Evolutionary conservation across 2,797 vertebrate genomes (phyloP).

Genomic region (Hylomyscus alleni): DNA sequence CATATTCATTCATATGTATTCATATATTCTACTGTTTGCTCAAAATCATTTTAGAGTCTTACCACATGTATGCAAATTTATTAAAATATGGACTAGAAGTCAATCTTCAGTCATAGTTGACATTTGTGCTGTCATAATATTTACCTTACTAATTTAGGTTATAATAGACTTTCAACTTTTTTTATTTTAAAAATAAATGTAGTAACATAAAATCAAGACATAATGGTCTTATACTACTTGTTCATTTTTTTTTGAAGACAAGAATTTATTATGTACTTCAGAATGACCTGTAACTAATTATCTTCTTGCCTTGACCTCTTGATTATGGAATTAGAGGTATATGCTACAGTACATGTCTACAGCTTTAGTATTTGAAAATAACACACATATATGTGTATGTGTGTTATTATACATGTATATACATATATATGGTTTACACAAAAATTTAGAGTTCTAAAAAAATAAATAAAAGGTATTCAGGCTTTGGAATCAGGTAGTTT

Average conservation of each 20-base stretch:
- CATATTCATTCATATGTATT: slow-evolving; percentile 22
- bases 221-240: background rate
- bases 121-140: slow-evolving; percentile 68
- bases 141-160: slow-evolving; percentile 45
- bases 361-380: background rate
- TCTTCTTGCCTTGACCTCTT: background rate
- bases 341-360: background rate
- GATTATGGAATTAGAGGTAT: background rate
- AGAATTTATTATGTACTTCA: background rate
- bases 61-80: slow-evolving; percentile 61
- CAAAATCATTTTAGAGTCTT: slow-evolving; percentile 51
- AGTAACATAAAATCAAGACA: slow-evolving; percentile 1
- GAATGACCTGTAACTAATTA: background rate
- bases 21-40: slow-evolving; percentile 56
- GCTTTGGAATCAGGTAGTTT: background rate
- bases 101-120: slow-evolving; percentile 50
- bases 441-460: background rate
- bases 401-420: no score
- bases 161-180: background rate
- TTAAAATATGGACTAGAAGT: slow-evolving; percentile 59
- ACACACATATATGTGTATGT: background rate
- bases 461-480: background rate
- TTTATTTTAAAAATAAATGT: slow-evolving; percentile 30
- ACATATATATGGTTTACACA: background rate
- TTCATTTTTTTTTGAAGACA: background rate